Percentiles rank a stretch among this genome's conserved stretches.
Conservation (phyloP, 2,888 invertebrate genomes). For the Didymodactylos carnosus region DNA sequence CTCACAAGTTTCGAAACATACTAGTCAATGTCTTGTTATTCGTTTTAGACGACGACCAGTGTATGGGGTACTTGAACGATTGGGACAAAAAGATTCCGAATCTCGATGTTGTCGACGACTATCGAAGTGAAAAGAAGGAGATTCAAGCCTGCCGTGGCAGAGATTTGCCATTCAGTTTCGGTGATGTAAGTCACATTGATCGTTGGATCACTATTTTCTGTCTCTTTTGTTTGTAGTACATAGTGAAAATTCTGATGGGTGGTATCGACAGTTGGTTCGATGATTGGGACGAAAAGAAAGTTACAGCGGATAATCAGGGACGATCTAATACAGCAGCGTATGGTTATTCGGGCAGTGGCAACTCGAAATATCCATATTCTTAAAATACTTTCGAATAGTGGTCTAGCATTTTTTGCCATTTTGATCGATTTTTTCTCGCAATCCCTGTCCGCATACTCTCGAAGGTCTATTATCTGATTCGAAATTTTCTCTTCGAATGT, state of each 20-base stretch:
- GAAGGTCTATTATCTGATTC: too few relatives aligned
- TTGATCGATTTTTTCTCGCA: too few relatives aligned
- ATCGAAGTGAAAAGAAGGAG: conserved; percentile 1
- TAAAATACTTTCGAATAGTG: neutral
- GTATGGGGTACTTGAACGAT: conserved; percentile 8
- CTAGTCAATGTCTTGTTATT: neutral
- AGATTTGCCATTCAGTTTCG: neutral
- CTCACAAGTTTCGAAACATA: neutral
- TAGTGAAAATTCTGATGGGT: conserved; percentile 9
- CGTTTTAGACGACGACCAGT: conserved; percentile 2
- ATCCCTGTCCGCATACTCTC: too few relatives aligned
- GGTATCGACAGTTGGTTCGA: neutral
- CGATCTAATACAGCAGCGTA: neutral
- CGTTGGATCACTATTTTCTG: neutral
- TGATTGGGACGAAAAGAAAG: neutral
- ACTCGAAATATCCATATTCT: neutral
- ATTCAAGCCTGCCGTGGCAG: neutral
- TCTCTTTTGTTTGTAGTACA: neutral
- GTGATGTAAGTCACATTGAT: neutral
- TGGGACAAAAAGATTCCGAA: conserved; percentile 10
- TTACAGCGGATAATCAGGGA: neutral
- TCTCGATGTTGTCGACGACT: conserved; percentile 12
- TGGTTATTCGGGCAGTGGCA: neutral
- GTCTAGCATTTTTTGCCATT: neutral
- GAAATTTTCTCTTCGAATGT: too few relatives aligned